A percentile compares a stretch with the other conserved stretches of the same genome.
Evolutionary conservation across 2,113 vertebrate genomes (phyloP).

Genomic region (Pelecanus crispus): DNA sequence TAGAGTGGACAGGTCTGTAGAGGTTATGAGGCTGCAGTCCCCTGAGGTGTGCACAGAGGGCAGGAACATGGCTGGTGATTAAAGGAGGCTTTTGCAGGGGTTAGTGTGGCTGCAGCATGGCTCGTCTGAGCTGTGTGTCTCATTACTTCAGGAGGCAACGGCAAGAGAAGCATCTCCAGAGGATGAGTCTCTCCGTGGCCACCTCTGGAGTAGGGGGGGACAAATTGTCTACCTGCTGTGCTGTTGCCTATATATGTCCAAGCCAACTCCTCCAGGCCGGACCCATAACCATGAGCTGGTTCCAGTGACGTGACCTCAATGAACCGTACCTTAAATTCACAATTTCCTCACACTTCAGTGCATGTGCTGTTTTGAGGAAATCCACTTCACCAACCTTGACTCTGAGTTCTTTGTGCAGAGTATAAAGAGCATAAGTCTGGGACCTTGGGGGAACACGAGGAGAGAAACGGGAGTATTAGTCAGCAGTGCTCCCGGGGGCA

Average conservation of each 20-base stretch:
- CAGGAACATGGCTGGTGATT: neutral
- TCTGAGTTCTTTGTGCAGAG: neutral
- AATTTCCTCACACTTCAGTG: neutral
- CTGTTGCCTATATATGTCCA: neutral
- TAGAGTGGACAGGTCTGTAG: neutral
- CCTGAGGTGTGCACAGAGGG: neutral
- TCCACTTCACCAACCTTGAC: neutral
- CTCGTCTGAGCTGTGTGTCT: neutral
- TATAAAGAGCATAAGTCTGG: neutral
- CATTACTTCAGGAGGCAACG: neutral
- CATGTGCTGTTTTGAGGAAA: neutral
- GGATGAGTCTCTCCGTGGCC: neutral
- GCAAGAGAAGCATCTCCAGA: neutral
- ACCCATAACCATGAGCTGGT: neutral
- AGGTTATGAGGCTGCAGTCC: neutral
- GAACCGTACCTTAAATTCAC: neutral
- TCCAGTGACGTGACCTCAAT: neutral
- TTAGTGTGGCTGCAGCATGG: fast-evolving
- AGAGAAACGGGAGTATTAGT: neutral
- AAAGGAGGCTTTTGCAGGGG: neutral
- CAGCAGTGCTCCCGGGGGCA: neutral
- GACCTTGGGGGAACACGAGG: neutral
- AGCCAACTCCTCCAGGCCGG: neutral
- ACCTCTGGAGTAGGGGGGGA: neutral
- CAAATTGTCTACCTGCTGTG: neutral